Evolutionary conservation across 2,888 invertebrate species (phyloP), one percentile per base, ranked within the genome.

Genomic region (Gastrophysa polygoni): DNA sequence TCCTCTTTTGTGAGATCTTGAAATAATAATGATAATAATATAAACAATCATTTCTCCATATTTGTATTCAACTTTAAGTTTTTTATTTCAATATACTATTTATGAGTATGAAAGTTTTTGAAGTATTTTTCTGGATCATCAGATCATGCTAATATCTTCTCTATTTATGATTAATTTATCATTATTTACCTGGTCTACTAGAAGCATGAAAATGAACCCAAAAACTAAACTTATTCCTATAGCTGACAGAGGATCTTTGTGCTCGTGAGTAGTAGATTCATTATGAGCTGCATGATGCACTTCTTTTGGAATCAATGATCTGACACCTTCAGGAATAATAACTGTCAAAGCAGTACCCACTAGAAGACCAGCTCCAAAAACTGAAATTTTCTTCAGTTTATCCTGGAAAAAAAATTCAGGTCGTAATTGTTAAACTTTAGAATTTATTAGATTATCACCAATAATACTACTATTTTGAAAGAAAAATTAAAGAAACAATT

Each of bases 241-340:
- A 57, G 90, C 86, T 2, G 90, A 87, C 78, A 94, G 91, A 29
- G 91, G 83, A 76, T 92, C 91, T 60, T 77, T 76, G 73, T 78
- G 73, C 47, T 82, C 82, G 0, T 74, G 74, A 80, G 83, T 69
- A 77, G 83, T 0, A 78, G 83, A 43, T 79, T 80, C 3, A 79
- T 78, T 69, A 38, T 71, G 68, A 18, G 71, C 61, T 21, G 70
- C 68, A n/a, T 60, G 51, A 38, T 65, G 61, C 11, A 63, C 34
- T 57, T 75, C 68, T 57, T 77, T 80, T 68, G 75, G 74, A 65
- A 77, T 85, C 52, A 95, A 78, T 0, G 94, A 89, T 62, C 96
- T 86, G n/a, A 99, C 93, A 5, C 99, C 99, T 83, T 99, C 99
- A 0, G 99, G 99, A 72, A 99, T 98, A 58, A 99, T 99, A 0